Evolutionary conservation across 2,113 vertebrate genomes (phyloP).

Genomic region (Glaucomys volans): DNA sequence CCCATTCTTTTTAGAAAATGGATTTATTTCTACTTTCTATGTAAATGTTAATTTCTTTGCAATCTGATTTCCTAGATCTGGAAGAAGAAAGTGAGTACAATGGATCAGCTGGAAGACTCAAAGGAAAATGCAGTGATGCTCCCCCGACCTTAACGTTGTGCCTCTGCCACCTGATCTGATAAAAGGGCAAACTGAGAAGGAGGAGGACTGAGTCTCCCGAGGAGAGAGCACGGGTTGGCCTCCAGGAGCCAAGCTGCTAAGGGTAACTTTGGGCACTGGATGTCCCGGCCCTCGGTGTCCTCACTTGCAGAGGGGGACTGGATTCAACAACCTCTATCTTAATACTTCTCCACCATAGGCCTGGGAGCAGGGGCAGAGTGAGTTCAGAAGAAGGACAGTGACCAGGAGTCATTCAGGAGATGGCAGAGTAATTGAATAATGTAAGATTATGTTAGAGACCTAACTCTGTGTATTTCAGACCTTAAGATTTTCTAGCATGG

Average conservation of each 20-base stretch:
- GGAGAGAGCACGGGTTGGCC: background rate
- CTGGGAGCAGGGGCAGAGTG: background rate
- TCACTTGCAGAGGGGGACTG: background rate
- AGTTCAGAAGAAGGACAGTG: background rate
- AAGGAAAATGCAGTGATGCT: fast-evolving
- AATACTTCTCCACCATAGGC: background rate
- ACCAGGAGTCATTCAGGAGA: background rate
- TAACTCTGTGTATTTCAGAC: background rate
- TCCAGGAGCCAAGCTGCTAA: background rate
- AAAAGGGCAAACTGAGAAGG: background rate
- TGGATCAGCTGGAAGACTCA: background rate
- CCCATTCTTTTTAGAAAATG: background rate
- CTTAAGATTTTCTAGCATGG: background rate
- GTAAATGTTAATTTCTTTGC: background rate
- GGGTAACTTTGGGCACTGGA: background rate
- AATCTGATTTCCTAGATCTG: background rate
- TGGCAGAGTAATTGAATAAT: background rate
- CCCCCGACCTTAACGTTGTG: fast-evolving
- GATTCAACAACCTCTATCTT: background rate
- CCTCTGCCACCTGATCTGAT: background rate
- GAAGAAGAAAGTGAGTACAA: background rate
- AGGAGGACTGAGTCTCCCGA: background rate
- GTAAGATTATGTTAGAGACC: background rate
- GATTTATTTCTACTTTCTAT: background rate
- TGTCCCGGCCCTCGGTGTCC: background rate